Evolutionary conservation across 2,797 vertebrate species (phyloP), one percentile per base, ranked within the genome.

Genomic region (Takifugu rubripes): DNA sequence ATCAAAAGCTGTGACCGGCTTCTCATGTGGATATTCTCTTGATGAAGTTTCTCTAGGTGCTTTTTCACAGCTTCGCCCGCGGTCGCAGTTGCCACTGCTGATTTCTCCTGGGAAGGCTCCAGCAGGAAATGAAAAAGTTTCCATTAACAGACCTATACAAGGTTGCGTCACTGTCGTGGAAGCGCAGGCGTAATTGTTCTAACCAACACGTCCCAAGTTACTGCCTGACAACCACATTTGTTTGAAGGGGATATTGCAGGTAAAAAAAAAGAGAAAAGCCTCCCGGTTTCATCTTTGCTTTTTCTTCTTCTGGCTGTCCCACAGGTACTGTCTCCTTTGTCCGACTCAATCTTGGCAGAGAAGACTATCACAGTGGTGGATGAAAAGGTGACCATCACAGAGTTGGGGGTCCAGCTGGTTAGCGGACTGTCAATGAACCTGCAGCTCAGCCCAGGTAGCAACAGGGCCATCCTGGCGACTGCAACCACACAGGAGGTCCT

Each of bases 331-430:
- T 99, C 97, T 62, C 97, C 96, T 3, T 75, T 99, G 64, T 98
- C 96, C 0, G 96, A 99, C 89, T 95, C 95, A 25, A 97, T 99
- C 89, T 86, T 99, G 89, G 96, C 94, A 1, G 96, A 99, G 90
- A 97, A 94, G 86, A 96, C 95, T 0, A 88, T 99, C 65, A 95
- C 91, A 0, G 96, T 99, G 73, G 75, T 93, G 53, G 96, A 98
- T 33, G 96, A 98, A 79, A 96, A 94, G 76, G 97, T 99, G 78
- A 94, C 94, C 14, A 93, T 98, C 86, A 93, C 93, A 5, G 95
- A 96, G 75, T 82, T 98, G 51, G 94, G 95, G 11, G 85, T 98
- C 55, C 96, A 98, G 88, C 81, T 98, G 67, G 94, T 98, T 75
- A 93, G 94, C 0, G 94, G 94, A 33, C 92, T 98, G 25, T 91